phyloP scores from a whole-genome alignment of 1,140 invertebrate species.

The Dendroctonus valens region DNA sequence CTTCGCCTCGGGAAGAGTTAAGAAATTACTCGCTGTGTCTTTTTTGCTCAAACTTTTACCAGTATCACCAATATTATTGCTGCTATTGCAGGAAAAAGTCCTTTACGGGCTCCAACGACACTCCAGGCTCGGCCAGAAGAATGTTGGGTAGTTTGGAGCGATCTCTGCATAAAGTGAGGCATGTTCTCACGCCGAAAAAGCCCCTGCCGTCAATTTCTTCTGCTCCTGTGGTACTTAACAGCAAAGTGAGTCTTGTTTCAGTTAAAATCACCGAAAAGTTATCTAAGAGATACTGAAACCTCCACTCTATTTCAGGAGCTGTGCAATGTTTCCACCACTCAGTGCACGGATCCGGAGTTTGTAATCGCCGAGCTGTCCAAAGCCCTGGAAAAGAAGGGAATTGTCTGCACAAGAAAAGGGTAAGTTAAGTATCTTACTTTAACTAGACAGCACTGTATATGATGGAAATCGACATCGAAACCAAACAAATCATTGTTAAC shows the following conservation, averaged over 20 bases:
- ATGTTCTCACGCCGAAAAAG: slow-evolving; percentile 69
- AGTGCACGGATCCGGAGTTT: slow-evolving; percentile 63
- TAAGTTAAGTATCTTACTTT: slow-evolving; percentile 58
- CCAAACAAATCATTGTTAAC: slow-evolving; percentile 1
- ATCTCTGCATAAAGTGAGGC: slow-evolving; percentile 64
- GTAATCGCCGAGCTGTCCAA: slow-evolving; percentile 62
- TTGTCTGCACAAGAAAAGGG: slow-evolving; percentile 70
- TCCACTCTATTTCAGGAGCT: slow-evolving; percentile 58
- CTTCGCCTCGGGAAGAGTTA: too few relatives aligned
- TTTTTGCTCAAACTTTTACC: too few relatives aligned
- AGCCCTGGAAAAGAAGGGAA: slow-evolving; percentile 66
- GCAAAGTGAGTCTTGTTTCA: slow-evolving; percentile 51
- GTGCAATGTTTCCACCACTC: slow-evolving; percentile 72
- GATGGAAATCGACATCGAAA: too few relatives aligned
- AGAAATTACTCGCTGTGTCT: too few relatives aligned
- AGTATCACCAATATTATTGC: too few relatives aligned
- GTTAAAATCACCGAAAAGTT: too few relatives aligned
- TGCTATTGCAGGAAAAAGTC: too few relatives aligned
- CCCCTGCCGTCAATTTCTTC: slow-evolving; percentile 44
- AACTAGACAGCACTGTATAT: too few relatives aligned
- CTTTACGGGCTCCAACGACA: slow-evolving; percentile 20
- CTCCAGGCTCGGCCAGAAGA: slow-evolving; percentile 59
- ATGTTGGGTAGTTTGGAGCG: slow-evolving; percentile 70
- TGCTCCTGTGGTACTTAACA: slow-evolving; percentile 50
- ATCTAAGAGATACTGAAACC: not conserved